These are phyloP conservation scores for Diplazon laetatorius DNA, from an alignment of 2,888 invertebrate species.

Conservation along the genomic window DNA sequence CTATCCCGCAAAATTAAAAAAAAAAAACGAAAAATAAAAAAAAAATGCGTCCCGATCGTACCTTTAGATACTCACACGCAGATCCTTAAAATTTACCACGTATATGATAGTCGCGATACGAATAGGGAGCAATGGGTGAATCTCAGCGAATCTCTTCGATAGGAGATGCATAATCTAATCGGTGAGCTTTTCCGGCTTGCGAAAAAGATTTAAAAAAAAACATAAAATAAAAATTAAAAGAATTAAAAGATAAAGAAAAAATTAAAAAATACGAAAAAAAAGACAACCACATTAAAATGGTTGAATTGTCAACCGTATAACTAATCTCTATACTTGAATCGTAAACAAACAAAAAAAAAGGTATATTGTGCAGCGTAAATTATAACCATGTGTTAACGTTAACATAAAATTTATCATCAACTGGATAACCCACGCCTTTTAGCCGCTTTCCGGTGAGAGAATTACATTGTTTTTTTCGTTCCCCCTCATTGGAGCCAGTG, in stretches of 20 bases:
- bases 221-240: conserved; percentile 10
- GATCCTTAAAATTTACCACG: conserved; percentile 21
- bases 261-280: background rate
- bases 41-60: conserved; percentile 55
- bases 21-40: too few relatives aligned
- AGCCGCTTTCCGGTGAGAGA: conserved; percentile 42
- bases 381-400: conserved; percentile 62
- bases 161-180: conserved; percentile 33
- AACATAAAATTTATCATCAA: conserved; percentile 56
- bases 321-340: conserved; percentile 59
- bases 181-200: conserved; percentile 57
- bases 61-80: conserved; percentile 51
- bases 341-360: too few relatives aligned
- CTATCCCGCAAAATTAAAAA: conserved; percentile 43
- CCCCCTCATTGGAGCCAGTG: background rate
- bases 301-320: conserved; percentile 59
- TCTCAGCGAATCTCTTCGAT: conserved; percentile 46
- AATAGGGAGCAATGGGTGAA: conserved; percentile 54
- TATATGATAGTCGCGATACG: conserved; percentile 32
- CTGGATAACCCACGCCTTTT: conserved; percentile 50
- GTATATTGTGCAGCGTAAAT: conserved; percentile 62
- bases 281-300: conserved; percentile 41
- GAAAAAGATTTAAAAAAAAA: conserved; percentile 15
- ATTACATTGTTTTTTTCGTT: too few relatives aligned
- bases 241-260: conserved; percentile 5